These are phyloP conservation scores for Andricus grossulariae DNA, from an alignment of 1,140 invertebrate species.

Conservation along the genomic window DNA sequence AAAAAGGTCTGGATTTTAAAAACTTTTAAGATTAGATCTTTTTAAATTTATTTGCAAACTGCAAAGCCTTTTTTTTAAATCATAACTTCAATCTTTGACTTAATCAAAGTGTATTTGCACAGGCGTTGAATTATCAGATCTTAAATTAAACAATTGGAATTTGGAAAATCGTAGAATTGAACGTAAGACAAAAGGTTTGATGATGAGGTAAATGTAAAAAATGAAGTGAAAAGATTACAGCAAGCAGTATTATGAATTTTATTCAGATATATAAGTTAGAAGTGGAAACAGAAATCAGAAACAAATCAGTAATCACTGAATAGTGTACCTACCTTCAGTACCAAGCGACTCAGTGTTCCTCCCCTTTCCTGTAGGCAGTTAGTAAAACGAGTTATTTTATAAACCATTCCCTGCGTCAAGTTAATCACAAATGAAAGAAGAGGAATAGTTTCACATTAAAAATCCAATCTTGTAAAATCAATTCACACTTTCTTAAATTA, in stretches of 20 bases:
- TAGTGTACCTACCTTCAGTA: conserved; percentile 77
- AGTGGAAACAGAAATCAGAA: background rate
- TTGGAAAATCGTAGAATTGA: background rate
- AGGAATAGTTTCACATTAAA: conserved; percentile 26
- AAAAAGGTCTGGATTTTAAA: too few relatives aligned
- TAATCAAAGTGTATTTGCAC: background rate
- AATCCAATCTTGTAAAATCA: background rate
- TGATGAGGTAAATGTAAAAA: background rate
- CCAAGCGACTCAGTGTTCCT: conserved; percentile 78
- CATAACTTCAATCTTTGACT: too few relatives aligned
- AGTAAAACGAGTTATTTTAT: conserved; percentile 74
- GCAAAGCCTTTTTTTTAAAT: too few relatives aligned
- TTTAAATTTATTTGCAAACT: too few relatives aligned
- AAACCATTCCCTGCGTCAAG: conserved; percentile 63
- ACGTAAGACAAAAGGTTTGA: background rate
- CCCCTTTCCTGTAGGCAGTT: conserved; percentile 77
- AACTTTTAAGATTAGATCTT: too few relatives aligned
- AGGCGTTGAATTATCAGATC: too few relatives aligned
- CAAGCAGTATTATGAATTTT: conserved; percentile 3
- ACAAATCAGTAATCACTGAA: conserved; percentile 72
- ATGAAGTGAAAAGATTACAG: background rate
- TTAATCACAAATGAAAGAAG: conserved; percentile 67
- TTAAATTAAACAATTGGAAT: background rate
- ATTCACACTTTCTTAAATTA: background rate
- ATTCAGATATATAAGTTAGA: background rate